Evolutionary conservation across 2,113 vertebrate genomes (phyloP).

Genomic region (Melanerpes aurifrons): DNA sequence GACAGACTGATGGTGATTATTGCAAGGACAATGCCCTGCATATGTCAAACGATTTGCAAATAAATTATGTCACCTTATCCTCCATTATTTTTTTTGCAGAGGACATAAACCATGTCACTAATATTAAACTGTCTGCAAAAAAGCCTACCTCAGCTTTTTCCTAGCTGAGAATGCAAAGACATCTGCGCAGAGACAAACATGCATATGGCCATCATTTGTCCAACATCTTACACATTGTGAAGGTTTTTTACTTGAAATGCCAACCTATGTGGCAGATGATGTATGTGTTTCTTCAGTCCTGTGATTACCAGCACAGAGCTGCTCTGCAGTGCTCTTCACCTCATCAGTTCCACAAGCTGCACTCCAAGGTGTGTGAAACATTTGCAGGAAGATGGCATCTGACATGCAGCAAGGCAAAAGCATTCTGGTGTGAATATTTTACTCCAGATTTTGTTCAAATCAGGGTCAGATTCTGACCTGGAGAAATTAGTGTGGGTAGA

Average conservation of each 20-base stretch:
- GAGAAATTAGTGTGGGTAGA: conserved; percentile 91
- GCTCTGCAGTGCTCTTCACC: conserved; percentile 95
- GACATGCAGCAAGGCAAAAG: conserved; percentile 89
- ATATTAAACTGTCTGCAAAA: conserved; percentile 91
- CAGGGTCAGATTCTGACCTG: conserved; percentile 88
- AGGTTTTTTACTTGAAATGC: conserved; percentile 96
- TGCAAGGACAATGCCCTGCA: conserved; percentile 94
- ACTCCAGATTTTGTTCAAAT: conserved; percentile 88
- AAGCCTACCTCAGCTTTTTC: conserved; percentile 92
- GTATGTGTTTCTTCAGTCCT: conserved; percentile 99
- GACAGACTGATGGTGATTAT: conserved; percentile 95
- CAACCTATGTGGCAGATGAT: conserved; percentile 98
- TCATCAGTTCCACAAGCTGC: conserved; percentile 99
- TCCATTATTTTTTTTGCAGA: conserved; percentile 92
- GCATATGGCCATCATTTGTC: conserved; percentile 98
- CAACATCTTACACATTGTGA: conserved; percentile 97
- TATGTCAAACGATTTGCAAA: conserved; percentile 97
- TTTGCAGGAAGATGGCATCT: conserved; percentile 95
- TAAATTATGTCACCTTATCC: conserved; percentile 98
- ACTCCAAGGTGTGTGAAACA: conserved; percentile 94
- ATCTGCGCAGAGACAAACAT: conserved; percentile 94
- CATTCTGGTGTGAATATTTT: conserved; percentile 88
- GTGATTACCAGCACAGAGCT: conserved; percentile 98
- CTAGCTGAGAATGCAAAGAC: conserved; percentile 86
- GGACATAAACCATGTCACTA: conserved; percentile 92